Conservation (phyloP, 2,113 vertebrate species). For the Heptranchias perlo region DNA sequence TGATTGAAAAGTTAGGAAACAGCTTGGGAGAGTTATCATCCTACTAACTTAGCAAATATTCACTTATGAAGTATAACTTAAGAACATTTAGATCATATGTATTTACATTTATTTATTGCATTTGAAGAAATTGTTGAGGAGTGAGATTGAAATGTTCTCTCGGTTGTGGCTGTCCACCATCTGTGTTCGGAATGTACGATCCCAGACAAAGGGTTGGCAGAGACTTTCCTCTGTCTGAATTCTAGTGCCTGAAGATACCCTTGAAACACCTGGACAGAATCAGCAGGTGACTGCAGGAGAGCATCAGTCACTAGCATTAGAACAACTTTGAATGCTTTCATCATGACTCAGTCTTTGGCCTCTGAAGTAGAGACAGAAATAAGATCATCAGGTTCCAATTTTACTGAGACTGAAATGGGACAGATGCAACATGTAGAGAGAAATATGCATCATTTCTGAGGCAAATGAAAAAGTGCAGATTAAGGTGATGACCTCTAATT, state of each 20-base stretch:
- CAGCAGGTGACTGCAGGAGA: constrained; percentile 78
- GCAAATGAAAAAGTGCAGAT: not conserved
- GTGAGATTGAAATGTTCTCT: constrained; percentile 47
- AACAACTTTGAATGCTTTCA: constrained; percentile 67
- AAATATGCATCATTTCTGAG: not conserved
- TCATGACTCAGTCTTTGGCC: constrained; percentile 62
- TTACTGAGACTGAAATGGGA: not conserved
- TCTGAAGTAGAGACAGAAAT: not conserved
- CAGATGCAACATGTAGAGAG: not conserved
- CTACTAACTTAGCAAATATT: not conserved
- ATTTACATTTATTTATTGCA: not conserved
- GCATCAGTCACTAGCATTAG: constrained; percentile 68
- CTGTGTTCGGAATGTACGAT: constrained; percentile 74
- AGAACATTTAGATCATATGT: not conserved
- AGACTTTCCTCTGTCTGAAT: constrained; percentile 68
- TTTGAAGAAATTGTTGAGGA: not conserved
- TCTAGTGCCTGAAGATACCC: constrained; percentile 73
- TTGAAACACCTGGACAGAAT: constrained; percentile 85
- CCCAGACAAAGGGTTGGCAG: constrained; percentile 77
- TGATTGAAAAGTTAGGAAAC: not conserved
- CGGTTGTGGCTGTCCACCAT: constrained; percentile 69
- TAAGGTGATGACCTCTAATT: not conserved
- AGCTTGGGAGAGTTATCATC: not conserved
- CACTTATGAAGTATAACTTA: not conserved
- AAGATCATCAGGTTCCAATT: constrained; percentile 35